These are phyloP conservation scores for Alloscopus bannaensis DNA, from an alignment of 2,888 invertebrate species.

Conservation along the genomic window DNA sequence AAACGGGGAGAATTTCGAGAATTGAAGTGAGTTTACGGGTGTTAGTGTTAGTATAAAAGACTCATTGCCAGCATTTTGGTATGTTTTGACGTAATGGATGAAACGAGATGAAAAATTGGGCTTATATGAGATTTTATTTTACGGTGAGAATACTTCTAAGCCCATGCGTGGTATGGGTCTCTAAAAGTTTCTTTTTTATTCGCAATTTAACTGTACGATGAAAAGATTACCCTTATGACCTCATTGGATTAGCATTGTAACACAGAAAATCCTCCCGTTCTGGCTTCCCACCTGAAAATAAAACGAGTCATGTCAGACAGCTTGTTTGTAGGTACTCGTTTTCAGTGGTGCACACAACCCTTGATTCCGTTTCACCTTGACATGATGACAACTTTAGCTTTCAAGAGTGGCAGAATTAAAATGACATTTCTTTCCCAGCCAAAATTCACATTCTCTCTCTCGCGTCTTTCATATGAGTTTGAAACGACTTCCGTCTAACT, in stretches of 20 bases:
- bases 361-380: too few species aligned
- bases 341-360: too few species aligned
- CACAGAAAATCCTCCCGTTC: background rate
- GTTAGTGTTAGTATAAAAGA: background rate
- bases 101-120: conserved; percentile 40
- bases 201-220: too few species aligned
- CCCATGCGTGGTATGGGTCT: too few species aligned
- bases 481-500: conserved; percentile 26
- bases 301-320: background rate
- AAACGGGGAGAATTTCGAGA: conserved; percentile 28
- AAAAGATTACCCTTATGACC: too few species aligned
- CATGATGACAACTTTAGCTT: conserved; percentile 16
- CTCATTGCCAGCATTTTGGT: conserved; percentile 14
- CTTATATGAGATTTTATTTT: too few species aligned
- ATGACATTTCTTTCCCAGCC: background rate
- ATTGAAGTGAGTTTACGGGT: too few species aligned
- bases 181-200: too few species aligned
- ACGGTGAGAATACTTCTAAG: too few species aligned
- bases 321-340: too few species aligned
- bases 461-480: background rate
- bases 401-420: background rate
- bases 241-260: too few species aligned
- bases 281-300: background rate
- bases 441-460: background rate
- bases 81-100: conserved; percentile 41